Evolutionary conservation across 2,888 invertebrate species (phyloP).

Genomic region (Lottia scabra): DNA sequence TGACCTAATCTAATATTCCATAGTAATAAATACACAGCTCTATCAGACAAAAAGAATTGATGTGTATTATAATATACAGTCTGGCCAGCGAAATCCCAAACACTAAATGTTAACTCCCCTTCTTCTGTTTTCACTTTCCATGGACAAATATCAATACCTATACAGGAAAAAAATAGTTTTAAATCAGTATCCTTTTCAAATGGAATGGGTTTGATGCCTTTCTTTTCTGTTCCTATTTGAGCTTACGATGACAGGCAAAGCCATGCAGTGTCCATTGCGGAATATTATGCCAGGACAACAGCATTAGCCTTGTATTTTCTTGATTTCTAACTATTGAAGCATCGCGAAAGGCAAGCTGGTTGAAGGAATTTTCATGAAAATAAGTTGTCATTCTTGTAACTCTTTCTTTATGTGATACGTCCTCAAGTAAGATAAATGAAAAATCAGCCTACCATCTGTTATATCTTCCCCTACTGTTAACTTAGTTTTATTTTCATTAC

Average conservation of each 20-base stretch:
- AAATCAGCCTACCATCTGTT: conserved; percentile 60
- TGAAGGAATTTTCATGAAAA: too few relatives aligned
- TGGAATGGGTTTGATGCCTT: too few relatives aligned
- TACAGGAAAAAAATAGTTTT: neutral
- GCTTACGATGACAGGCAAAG: too few relatives aligned
- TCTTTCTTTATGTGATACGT: too few relatives aligned
- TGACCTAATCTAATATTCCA: conserved; percentile 67
- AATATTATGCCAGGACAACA: too few relatives aligned
- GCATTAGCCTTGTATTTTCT: too few relatives aligned
- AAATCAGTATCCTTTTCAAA: too few relatives aligned
- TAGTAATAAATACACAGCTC: conserved; percentile 64
- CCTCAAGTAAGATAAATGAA: neutral
- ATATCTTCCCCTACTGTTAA: conserved; percentile 53
- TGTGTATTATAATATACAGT: conserved; percentile 70
- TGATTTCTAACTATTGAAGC: too few relatives aligned
- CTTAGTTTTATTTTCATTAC: conserved; percentile 42
- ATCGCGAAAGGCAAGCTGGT: too few relatives aligned
- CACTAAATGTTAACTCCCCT: conserved; percentile 59
- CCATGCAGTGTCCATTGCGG: too few relatives aligned
- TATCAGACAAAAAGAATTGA: conserved; percentile 67
- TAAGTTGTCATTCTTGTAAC: too few relatives aligned
- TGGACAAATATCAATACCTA: conserved; percentile 64
- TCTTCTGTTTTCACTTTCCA: conserved; percentile 55
- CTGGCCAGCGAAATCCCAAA: conserved; percentile 69
- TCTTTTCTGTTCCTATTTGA: too few relatives aligned